Evolutionary conservation across 2,888 invertebrate genomes (phyloP), one percentile per base, ranked within the genome.

Genomic region (Pyrrhia umbra): DNA sequence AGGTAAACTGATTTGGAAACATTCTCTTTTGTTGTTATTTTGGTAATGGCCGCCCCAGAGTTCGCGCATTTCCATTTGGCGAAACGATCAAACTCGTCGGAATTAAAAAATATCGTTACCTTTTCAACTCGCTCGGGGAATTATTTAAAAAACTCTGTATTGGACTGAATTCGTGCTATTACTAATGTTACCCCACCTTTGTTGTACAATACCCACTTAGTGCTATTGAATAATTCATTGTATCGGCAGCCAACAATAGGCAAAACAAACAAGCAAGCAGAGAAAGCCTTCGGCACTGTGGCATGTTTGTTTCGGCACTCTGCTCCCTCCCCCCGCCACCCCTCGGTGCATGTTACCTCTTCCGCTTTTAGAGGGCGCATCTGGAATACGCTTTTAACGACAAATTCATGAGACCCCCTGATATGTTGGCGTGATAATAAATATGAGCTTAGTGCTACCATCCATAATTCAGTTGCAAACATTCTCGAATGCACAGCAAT

Each of bases 221-320:
- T 50, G 60, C 47, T 66, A 65, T 65, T 79, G 78, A 82, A 77
- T 78, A 68, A 75, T 81, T 69, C 71, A 80, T 79, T 69, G 80
- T 81, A 86, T 84, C 77, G 83, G 79, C 75, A 74, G 62, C 61
- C 68, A 81, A 86, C 84, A 86, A 85, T 81, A 79, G 80, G 70
- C 65, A 69, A 66, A 75, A 75, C 81, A 79, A 78, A 78, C 81
- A 81, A 80, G 77, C 79, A 75, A 69, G 76, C 59, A 76, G 51
- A 57, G 70, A 81, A 69, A 69, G 82, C 80, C 77, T 84, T 84
- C 83, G 84, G 81, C 81, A 83, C 81, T 81, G 82, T 75, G 81
- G 79, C 81, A 79, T 87, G 88, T 89, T 90, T 89, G 89, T 88
- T 88, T 86, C 86, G 85, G 82, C 81, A 73, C 83, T 83, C 82